Base-by-base conservation (phyloP, 2,888 invertebrate species). In the Oligia fasciuncula region DNA sequence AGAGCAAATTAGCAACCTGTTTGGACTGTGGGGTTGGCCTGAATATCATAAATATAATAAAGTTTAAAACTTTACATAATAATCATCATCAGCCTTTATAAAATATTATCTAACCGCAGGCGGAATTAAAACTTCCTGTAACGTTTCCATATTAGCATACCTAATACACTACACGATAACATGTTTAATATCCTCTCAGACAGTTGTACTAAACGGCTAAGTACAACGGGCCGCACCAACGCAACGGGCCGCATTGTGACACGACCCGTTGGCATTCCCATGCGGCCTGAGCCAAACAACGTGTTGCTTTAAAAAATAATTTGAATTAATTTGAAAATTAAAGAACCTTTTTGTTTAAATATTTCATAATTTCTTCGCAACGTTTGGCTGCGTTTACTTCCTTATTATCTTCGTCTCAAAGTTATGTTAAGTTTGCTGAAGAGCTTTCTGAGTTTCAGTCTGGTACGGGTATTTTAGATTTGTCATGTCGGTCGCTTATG, bases 381-480 rank as follows among this genome's bases (percentile, higher is more conserved):
- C 14, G n/a, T 46, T 69, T 79, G 66, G 29, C 23, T 65, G 49
- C 40, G 29, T 79, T 70, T 49, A 23, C 57, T 49, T 70, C 46
- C 65, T 65, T 70, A 49, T 13, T 49, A 57, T 57, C 35, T 68
- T 62, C 19, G 43, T 35, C 3, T 40, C 43, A 43, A 29, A 51
- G 40, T 43, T 65, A 57, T 43, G 63, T 65, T 40, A 80, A 46
- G 57, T 63, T 69, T 51, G 13, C 19, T 72, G 19, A 51, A 66
- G n/a, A 66, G 49, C 49, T 66, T 79, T 71, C 49, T 78, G 13
- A 17, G 23, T 80, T 80, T 46, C 54, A 73, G 54, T n/a, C n/a
- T n/a, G n/a, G n/a, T 43, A 43, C 49, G 9, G 13, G n/a, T 3
- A 60, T n/a, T 51, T 65, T 74, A 57, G 17, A 57, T 40, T 66